Evolutionary conservation across 2,797 vertebrate genomes (phyloP).

Genomic region (Syndactyla subalaris): DNA sequence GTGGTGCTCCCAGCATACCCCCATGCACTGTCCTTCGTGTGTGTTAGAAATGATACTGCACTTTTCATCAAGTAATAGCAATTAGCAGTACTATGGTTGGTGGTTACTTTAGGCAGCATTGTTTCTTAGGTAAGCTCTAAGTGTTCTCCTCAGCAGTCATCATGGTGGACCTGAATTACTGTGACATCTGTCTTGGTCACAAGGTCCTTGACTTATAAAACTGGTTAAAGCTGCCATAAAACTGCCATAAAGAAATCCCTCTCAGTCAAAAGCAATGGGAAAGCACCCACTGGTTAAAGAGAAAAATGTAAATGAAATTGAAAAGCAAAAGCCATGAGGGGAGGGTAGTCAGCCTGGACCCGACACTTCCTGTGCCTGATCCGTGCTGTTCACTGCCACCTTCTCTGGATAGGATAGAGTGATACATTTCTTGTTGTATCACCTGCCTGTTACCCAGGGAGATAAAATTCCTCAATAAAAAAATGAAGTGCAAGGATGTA

Average conservation of each 20-base stretch:
- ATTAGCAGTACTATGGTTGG: not conserved
- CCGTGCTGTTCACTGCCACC: not conserved
- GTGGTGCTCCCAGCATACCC: not conserved
- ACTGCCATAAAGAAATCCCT: not conserved
- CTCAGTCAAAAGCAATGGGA: not conserved
- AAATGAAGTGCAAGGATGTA: not conserved
- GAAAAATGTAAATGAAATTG: not conserved
- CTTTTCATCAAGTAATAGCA: not conserved
- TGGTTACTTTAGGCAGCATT: not conserved
- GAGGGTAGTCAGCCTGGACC: not conserved
- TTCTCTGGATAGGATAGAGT: not conserved
- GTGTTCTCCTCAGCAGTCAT: not conserved
- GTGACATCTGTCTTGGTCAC: not conserved
- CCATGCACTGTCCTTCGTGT: not conserved
- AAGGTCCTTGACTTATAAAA: not conserved
- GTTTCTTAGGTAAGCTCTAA: not conserved
- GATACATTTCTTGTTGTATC: not conserved
- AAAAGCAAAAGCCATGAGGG: not conserved
- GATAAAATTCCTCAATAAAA: conserved; percentile 9
- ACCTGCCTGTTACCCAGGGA: not conserved
- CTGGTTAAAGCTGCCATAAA: not conserved
- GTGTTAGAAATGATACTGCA: not conserved
- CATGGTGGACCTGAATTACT: not conserved
- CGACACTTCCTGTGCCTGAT: not conserved
- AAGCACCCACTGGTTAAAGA: not conserved